Evolutionary conservation across 1,140 invertebrate genomes (phyloP), one percentile per base, ranked within the genome.

Genomic region (Pogonomyrmex californicus): DNA sequence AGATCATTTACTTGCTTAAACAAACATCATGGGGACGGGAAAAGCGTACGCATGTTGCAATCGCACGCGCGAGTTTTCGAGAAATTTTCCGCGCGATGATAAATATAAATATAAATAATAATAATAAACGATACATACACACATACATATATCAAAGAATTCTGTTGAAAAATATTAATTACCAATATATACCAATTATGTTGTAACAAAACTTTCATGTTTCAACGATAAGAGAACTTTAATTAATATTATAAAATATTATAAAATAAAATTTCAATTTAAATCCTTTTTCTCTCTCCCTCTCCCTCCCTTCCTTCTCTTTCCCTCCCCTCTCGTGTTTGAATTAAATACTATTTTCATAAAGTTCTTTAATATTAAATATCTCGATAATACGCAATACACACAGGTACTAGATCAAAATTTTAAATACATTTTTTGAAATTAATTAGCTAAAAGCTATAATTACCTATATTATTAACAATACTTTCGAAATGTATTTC

Each of bases 1-100:
- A 79, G 81, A 87, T 90, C 89, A 60, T 87, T 90, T 77, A 56
- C 68, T 62, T 63, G 33, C 81, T 63, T 79, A 83, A 88, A 90
- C 71, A 86, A 91, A 89, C 76, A 89, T 23, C 9, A 36, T 4
- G 68, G 68, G 41, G 14, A 73, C 36, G 44, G 44, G 60, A 6
- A 85, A 85, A 78, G 30, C 51, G 58, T 85, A 33, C 66, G 79
- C 70, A 12, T 73, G 30, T 79, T 71, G 17, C 30, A 70, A 17
- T 23, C 47, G 44, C n/a, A 47, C 33, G 77, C 5, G 47, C 12
- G 38, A 71, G 51, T 71, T 73, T 36, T 73, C 54, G 38, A 66
- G n/a, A 83, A 83, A 73, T 68, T 60, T 60, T 73, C 65, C 44
- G 41, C 68, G 30, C 17, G 30, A 38, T 17, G 6, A 23, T 49